phyloP scores from a whole-genome alignment of 2,888 invertebrate genomes.

The Carabus problematicus region DNA sequence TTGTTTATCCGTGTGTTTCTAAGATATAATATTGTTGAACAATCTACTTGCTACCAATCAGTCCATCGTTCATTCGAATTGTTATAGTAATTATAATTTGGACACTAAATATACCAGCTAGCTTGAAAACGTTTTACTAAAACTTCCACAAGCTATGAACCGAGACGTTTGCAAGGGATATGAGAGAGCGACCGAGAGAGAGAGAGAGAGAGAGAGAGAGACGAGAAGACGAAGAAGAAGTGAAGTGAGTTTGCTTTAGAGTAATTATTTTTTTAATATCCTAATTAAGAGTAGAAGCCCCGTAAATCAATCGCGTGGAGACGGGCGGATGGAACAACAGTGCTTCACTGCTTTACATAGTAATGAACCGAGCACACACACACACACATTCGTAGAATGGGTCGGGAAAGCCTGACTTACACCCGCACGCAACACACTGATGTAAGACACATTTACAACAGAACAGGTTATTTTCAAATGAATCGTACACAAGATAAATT shows the following conservation, averaged over 20 bases:
- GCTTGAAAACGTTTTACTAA: too few relatives aligned
- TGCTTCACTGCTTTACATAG: conserved; percentile 35
- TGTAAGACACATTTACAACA: too few relatives aligned
- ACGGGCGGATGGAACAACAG: conserved; percentile 19
- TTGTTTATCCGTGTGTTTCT: too few relatives aligned
- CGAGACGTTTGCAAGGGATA: too few relatives aligned
- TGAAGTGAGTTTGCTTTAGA: conserved; percentile 37
- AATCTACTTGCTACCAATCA: too few relatives aligned
- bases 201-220: background rate
- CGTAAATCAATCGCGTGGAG: conserved; percentile 53
- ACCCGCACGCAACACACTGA: background rate
- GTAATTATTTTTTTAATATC: conserved; percentile 52
- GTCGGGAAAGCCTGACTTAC: background rate
- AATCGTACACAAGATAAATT: too few relatives aligned
- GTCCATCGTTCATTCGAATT: too few relatives aligned
- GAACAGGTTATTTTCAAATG: too few relatives aligned
- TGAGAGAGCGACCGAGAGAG: background rate
- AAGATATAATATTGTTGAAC: too few relatives aligned
- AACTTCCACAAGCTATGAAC: too few relatives aligned
- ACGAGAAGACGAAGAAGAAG: background rate
- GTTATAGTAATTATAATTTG: too few relatives aligned
- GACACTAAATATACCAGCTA: too few relatives aligned
- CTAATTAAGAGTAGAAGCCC: conserved; percentile 52
- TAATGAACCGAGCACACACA: conserved; percentile 21
- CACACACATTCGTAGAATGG: background rate